A percentile compares a stretch with the other conserved stretches of the same genome.
Conservation (phyloP, 2,888 invertebrate genomes). For the Sarcophaga variegata region DNA sequence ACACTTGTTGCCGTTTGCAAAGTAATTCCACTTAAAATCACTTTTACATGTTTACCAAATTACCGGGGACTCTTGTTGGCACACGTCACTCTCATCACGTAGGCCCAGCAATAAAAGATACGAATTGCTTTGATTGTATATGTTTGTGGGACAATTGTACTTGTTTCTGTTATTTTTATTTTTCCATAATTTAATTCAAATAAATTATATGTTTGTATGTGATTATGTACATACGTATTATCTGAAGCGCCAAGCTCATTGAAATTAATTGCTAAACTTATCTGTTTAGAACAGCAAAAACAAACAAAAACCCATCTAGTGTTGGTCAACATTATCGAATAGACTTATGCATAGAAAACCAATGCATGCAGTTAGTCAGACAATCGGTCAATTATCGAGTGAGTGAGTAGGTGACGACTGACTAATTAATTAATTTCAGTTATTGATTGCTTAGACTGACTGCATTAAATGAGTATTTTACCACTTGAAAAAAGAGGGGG, state of each 20-base stretch:
- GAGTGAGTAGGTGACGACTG: too few species aligned
- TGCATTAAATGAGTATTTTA: too few species aligned
- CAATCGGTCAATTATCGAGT: too few species aligned
- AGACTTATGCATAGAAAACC: background rate
- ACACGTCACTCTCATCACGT: slow-evolving; percentile 60
- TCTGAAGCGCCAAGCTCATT: slow-evolving; percentile 5
- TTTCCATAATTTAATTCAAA: background rate
- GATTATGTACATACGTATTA: slow-evolving; percentile 3
- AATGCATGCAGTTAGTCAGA: too few species aligned
- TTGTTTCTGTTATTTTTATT: slow-evolving; percentile 22
- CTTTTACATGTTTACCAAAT: background rate
- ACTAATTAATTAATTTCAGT: too few species aligned
- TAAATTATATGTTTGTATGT: slow-evolving; percentile 29
- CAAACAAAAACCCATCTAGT: background rate
- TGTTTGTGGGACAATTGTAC: slow-evolving; percentile 9
- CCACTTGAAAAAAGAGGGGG: too few species aligned
- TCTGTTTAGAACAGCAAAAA: background rate
- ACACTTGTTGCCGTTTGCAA: background rate
- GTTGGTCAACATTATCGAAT: background rate
- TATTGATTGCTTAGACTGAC: too few species aligned
- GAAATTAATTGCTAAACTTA: background rate
- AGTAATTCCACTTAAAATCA: slow-evolving; percentile 2
- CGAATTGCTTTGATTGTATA: background rate
- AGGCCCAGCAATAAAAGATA: slow-evolving; percentile 43
- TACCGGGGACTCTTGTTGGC: slow-evolving; percentile 22